Percentiles rank a stretch among this genome's conserved stretches.
These are phyloP conservation scores for Propithecus coquereli DNA, from an alignment of 2,113 vertebrate species.

Conservation along the genomic window DNA sequence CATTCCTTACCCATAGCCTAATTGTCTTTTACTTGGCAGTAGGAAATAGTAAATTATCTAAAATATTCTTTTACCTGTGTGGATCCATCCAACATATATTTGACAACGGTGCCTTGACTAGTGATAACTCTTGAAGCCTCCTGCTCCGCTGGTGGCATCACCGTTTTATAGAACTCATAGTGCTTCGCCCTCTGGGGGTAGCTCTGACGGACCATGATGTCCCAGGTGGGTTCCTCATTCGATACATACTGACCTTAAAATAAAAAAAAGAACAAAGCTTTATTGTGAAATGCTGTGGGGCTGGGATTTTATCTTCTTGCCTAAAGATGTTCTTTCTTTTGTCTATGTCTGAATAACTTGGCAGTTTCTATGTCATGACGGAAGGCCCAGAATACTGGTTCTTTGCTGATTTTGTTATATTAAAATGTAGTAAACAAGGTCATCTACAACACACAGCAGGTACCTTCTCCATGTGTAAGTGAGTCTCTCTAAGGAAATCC, in stretches of 20 bases:
- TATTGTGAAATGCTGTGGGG: neutral
- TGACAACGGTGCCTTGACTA: conserved; percentile 89
- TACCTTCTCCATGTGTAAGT: neutral
- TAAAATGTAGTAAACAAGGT: neutral
- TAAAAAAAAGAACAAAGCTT: neutral
- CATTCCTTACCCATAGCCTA: neutral
- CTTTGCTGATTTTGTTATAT: neutral
- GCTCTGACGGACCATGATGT: conserved; percentile 88
- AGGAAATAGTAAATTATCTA: neutral
- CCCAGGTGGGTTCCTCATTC: conserved; percentile 37
- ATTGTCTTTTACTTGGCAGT: neutral
- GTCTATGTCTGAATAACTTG: neutral
- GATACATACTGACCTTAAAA: neutral
- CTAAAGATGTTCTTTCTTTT: neutral
- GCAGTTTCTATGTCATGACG: neutral
- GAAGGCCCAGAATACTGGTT: neutral
- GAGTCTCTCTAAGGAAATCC: neutral
- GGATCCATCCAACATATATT: conserved; percentile 88
- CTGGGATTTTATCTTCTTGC: neutral
- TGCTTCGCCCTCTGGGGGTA: conserved; percentile 83
- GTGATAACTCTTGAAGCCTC: conserved; percentile 90
- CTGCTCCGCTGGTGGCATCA: conserved; percentile 70
- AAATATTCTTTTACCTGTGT: conserved; percentile 84
- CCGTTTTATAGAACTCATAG: conserved; percentile 57
- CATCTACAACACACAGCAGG: neutral